Base-by-base conservation (phyloP, 2,797 vertebrate genomes). In the Schizothorax lantsangensis region DNA sequence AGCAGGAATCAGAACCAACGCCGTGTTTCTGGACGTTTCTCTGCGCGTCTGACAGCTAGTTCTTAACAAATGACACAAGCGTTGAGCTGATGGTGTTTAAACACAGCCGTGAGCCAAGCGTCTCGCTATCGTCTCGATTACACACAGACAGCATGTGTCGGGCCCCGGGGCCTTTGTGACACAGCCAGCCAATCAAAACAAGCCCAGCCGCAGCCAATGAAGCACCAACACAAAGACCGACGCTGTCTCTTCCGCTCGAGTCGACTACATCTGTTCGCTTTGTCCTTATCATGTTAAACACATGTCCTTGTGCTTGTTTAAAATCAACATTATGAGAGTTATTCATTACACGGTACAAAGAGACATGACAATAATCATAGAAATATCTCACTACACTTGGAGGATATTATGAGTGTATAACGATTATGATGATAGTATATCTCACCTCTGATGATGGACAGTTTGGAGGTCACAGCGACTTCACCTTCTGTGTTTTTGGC, bases 361-460 rank as follows among this genome's bases (percentile, higher is more conserved):
- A 66, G 26, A 33, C 12, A 10, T 19, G 64, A 9, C 21, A 23
- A 14, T 14, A n/a, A 72, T n/a, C 21, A 2, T 19, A 23, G 8
- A 38, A 69, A 69, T 4, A 36, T 47, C 45, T 74, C 52, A 54
- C 52, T 17, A 47, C 4, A 38, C 6, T 4, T 45, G 38, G 26
- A 43, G 9, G 40, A 45, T 21, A 30, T 17, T 2, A 11, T 45
- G n/a, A 74, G 43, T 57, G 59, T 26, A 30, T 69, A 11, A 6
- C 7, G n/a, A 30, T 19, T 5, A 57, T 73, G 36, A 52, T 73
- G 79, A 54, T 36, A 43, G 54, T 15, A 45, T 23, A 49, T 38
- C 91, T 93, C 94, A 99, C 98, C 98, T 97, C 98, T 95, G 89
- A 99, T 97, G 88, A 99, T 98, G 6, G 97, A 97, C 94, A 99